Conservation (phyloP, 2,113 vertebrate genomes). For the Terrapene triunguis region DNA sequence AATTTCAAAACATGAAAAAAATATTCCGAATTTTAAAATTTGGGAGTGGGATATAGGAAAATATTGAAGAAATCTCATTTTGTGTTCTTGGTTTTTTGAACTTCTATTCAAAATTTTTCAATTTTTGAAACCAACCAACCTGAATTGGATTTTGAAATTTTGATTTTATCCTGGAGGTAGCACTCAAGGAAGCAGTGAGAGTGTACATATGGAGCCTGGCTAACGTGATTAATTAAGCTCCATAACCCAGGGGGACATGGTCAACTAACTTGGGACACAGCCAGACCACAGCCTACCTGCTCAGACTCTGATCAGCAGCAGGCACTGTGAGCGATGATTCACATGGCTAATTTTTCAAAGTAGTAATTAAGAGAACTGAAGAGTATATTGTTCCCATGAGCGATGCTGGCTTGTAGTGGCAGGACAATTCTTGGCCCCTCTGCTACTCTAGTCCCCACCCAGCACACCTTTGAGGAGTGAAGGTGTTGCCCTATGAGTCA, state of each 20-base stretch:
- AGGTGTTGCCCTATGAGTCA: background rate
- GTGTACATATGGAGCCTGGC: background rate
- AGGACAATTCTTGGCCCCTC: background rate
- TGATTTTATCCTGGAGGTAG: background rate
- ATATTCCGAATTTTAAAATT: background rate
- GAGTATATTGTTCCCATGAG: background rate
- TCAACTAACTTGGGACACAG: background rate
- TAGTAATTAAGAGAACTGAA: background rate
- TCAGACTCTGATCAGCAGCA: background rate
- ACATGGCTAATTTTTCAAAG: background rate
- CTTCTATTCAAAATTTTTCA: background rate
- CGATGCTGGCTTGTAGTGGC: rapidly evolving
- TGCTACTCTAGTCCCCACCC: background rate
- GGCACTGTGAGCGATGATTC: background rate
- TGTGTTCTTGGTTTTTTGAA: background rate
- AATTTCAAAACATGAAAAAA: background rate
- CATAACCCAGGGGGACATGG: background rate
- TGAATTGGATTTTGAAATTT: background rate
- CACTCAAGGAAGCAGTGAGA: background rate
- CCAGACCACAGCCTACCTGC: background rate
- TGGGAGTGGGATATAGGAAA: background rate
- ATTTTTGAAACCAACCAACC: background rate
- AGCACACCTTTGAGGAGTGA: background rate
- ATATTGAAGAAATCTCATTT: background rate
- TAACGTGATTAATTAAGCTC: background rate